These are phyloP conservation scores for Novumbra hubbsi DNA, from an alignment of 2,797 vertebrate species.

Conservation along the genomic window DNA sequence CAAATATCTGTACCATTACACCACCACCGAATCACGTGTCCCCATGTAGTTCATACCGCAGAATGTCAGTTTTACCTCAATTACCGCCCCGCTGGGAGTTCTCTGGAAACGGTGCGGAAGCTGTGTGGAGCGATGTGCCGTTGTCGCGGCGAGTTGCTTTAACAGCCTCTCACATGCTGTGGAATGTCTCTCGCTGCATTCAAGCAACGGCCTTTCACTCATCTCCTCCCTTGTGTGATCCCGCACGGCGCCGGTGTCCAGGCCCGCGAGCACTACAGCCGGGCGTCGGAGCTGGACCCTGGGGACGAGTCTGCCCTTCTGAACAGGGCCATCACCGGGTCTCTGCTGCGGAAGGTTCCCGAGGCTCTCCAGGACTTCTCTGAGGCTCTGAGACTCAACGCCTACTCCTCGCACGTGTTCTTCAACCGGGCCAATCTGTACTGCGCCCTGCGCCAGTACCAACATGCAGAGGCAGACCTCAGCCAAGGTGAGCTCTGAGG, in stretches of 20 bases:
- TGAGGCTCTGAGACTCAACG: slow-evolving; percentile 60
- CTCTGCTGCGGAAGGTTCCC: slow-evolving; percentile 63
- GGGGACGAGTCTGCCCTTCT: slow-evolving; percentile 67
- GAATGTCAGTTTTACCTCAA: too few species aligned
- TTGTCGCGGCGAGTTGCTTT: too few species aligned
- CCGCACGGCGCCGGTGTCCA: slow-evolving; percentile 32
- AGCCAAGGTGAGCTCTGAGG: slow-evolving; percentile 61
- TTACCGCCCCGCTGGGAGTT: too few species aligned
- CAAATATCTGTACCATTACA: too few species aligned
- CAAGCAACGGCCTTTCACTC: background rate
- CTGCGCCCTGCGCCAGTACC: slow-evolving; percentile 65
- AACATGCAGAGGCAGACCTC: slow-evolving; percentile 67
- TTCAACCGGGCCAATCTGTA: slow-evolving; percentile 73
- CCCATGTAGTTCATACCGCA: too few species aligned
- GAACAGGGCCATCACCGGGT: slow-evolving; percentile 74
- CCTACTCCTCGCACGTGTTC: slow-evolving; percentile 65
- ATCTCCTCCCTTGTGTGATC: slow-evolving; percentile 16
- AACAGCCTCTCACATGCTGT: background rate
- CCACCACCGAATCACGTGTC: too few species aligned
- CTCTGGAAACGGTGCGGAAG: too few species aligned
- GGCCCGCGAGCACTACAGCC: slow-evolving; percentile 73
- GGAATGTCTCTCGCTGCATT: background rate
- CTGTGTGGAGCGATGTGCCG: too few species aligned
- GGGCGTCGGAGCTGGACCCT: slow-evolving; percentile 67
- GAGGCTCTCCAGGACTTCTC: slow-evolving; percentile 76